Evolutionary conservation across 1,140 invertebrate genomes (phyloP).

Genomic region (Neodiprion lecontei): DNA sequence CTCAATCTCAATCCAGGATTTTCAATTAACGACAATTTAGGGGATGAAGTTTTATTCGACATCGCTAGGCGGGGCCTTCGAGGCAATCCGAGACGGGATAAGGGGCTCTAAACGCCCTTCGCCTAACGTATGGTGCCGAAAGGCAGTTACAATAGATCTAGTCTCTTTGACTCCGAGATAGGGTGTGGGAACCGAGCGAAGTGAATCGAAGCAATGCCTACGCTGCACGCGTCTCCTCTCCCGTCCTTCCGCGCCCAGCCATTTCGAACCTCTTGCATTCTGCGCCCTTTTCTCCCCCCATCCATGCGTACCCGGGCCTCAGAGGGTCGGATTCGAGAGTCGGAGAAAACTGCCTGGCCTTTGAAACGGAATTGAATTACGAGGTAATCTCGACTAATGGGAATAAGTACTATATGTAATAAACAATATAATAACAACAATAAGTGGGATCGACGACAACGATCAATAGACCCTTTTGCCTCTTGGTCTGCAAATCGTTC

Average conservation of each 20-base stretch:
- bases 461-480: too few relatives aligned
- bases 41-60: constrained; percentile 2
- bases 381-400: too few relatives aligned
- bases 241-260: not conserved
- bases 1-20: not conserved
- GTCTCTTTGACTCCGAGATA: not conserved
- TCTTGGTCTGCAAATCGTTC: too few relatives aligned
- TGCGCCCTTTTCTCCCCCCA: too few relatives aligned
- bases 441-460: too few relatives aligned
- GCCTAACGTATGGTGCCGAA: not conserved
- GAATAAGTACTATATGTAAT: too few relatives aligned
- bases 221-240: not conserved
- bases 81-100: not conserved
- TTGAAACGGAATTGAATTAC: too few relatives aligned
- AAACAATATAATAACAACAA: too few relatives aligned
- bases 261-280: not conserved
- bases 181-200: not conserved
- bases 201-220: constrained; percentile 3
- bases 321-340: too few relatives aligned
- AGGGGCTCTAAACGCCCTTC: constrained; percentile 6
- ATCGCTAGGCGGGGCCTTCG: not conserved
- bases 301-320: too few relatives aligned
- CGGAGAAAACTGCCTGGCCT: too few relatives aligned
- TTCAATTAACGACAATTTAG: constrained; percentile 5
- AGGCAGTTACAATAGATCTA: constrained; percentile 7